Conservation (phyloP, 2,797 vertebrate species). For the Psittacula echo region DNA sequence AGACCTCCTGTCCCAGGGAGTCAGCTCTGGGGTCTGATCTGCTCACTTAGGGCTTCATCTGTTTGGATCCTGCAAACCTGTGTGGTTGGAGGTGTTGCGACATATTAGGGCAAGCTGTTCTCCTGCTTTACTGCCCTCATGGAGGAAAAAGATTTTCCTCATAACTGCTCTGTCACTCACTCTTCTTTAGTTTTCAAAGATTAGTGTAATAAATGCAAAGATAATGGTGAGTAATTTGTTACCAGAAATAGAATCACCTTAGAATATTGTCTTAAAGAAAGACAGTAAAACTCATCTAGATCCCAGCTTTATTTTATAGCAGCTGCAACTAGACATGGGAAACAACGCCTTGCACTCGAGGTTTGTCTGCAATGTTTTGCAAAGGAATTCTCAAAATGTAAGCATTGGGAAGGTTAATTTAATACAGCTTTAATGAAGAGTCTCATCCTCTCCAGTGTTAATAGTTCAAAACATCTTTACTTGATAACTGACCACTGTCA, state of each 20-base stretch:
- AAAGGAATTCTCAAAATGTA: neutral
- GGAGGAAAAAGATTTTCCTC: neutral
- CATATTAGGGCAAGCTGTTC: neutral
- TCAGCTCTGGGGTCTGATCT: neutral
- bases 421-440: slow-evolving; percentile 21
- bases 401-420: slow-evolving; percentile 45
- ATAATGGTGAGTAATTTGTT: neutral
- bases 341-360: neutral
- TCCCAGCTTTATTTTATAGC: slow-evolving; percentile 6
- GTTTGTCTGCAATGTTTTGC: neutral
- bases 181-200: neutral
- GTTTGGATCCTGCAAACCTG: neutral
- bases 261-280: neutral
- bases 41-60: neutral
- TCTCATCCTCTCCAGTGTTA: slow-evolving; percentile 22
- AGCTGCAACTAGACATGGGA: neutral
- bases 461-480: slow-evolving; percentile 51
- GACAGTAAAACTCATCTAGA: neutral
- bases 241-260: slow-evolving; percentile 1
- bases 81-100: neutral
- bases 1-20: neutral
- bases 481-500: slow-evolving; percentile 57
- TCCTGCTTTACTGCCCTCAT: neutral
- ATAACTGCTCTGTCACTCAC: neutral
- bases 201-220: neutral